Evolutionary conservation across 2,113 vertebrate genomes (phyloP), one percentile per base, ranked within the genome.

Genomic region (Passer domesticus): DNA sequence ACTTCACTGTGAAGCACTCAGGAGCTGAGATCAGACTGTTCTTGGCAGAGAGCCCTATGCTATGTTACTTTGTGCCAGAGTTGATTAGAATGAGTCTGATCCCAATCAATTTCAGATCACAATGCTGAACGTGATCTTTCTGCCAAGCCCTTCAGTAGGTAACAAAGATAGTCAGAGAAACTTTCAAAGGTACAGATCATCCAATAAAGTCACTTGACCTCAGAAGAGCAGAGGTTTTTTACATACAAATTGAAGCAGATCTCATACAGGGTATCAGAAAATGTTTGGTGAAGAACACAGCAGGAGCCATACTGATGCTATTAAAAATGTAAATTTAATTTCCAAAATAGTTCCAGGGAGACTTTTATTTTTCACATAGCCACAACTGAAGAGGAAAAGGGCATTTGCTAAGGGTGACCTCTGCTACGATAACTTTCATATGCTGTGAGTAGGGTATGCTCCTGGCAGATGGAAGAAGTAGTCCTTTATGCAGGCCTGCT

Each of bases 81-180:
- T 72, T 97, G 90, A 96, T 97, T 92, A 92, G 88, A 86, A 52
- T 89, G 62, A 94, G 52, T 55, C 78, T 83, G 94, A 94, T 96
- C 52, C 55, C 83, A 96, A 94, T 87, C 88, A 95, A 90, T 90
- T 94, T 95, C 69, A 87, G 83, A 92, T 93, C 85, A 93, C 80
- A 89, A 60, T 72, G 66, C 73, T 69, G 77, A 95, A 79, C 13
- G 52, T 1, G 1, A 49, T 59, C 68, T 75, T 94, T 88, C 67
- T 95, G 88, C 76, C 15, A 47, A 94, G 85, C 28, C 43, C 68
- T 95, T 95, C 80, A 75, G 21, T 64, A 31, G 64, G 58, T 68
- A 92, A 68, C 56, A 90, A 83, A 90, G 88, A 60, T 13, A 87
- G 79, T 28, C 81, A 75, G 80, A 91, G 85, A 80, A 92, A 85